Evolutionary conservation across 37 sponge, comb jelly and placozoan genomes (phyloP), one percentile per base, ranked within the genome.

Genomic region (Beroe forskalii): DNA sequence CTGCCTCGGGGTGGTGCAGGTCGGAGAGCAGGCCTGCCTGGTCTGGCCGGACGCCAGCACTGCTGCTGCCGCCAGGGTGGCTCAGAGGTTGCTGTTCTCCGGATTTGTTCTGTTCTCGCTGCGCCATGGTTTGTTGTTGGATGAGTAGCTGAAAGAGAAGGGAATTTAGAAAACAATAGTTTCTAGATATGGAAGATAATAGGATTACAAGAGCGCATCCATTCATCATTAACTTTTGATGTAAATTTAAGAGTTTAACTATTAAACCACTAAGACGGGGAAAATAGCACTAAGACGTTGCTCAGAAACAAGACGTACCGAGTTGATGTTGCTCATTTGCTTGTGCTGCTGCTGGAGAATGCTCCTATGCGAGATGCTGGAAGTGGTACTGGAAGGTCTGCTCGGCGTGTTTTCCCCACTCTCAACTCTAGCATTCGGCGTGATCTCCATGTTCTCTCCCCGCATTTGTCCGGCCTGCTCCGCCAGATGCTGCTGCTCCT

Each of bases 331-430:
- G 72, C 32, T 69, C 19, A 69, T 69, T 30, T 80, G 86, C 30
- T 80, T 80, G 25, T 80, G 86, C 31, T 80, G 86, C 55, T 80
- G 86, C 86, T 80, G 86, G 4, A 80, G 86, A 23, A 80, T 80
- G n/a, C 55, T 80, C 55, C 55, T 2, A 44, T 80, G 86, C 0
- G 86, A 80, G 27, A 80, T 44, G 30, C 35, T 80, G 86, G 40
- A 23, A 6, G 86, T 44, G n/a, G 44, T 80, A 80, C 86, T 44
- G 4, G 38, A 23, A 0, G 55, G 44, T 44, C 86, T 44, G 25
- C 86, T 44, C 3, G 44, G 55, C 19, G 86, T 44, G 4, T 41
- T 44, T 48, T 41, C 86, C 55, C 55, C 55, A 6, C 55, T 43
- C 48, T 44, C 40, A 8, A 6, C 66, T 23, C 30, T 27, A 4